Conservation (phyloP, 2,113 vertebrate species). For the Hypanus sabinus region DNA sequence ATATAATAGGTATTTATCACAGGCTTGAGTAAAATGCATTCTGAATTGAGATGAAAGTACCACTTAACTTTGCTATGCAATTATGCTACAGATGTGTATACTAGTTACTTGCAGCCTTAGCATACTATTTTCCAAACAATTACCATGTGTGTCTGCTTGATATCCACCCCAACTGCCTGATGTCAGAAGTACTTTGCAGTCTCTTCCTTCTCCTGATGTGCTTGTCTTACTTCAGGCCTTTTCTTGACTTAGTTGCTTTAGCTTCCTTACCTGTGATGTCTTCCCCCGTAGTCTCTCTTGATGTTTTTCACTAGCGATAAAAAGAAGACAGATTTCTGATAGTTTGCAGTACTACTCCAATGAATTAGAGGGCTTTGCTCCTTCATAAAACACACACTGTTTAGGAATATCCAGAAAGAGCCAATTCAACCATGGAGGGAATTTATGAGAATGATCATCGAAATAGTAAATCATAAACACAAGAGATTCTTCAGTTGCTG, state of each 20-base stretch:
- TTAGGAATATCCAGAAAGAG: not conserved
- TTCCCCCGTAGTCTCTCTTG: not conserved
- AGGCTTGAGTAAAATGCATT: not conserved
- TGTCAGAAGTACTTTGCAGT: not conserved
- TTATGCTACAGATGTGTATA: conserved; percentile 7
- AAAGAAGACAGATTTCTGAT: not conserved
- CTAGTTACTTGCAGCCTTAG: not conserved
- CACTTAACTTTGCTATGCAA: conserved; percentile 23
- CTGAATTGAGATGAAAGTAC: not conserved
- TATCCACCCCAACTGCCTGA: not conserved
- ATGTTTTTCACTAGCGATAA: not conserved
- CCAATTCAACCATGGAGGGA: not conserved
- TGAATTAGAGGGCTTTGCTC: not conserved
- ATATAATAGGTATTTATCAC: not conserved
- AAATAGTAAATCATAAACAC: not conserved
- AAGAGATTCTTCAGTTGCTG: no score
- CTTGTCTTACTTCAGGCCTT: not conserved
- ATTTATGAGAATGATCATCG: not conserved
- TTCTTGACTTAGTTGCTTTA: not conserved
- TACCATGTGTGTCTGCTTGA: not conserved
- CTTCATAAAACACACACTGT: not conserved
- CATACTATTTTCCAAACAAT: not conserved
- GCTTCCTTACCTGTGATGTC: not conserved
- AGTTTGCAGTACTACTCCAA: no score
- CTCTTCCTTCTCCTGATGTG: not conserved